These are phyloP conservation scores for Festucalex cinctus DNA, from an alignment of 2,113 vertebrate species.

Conservation along the genomic window DNA sequence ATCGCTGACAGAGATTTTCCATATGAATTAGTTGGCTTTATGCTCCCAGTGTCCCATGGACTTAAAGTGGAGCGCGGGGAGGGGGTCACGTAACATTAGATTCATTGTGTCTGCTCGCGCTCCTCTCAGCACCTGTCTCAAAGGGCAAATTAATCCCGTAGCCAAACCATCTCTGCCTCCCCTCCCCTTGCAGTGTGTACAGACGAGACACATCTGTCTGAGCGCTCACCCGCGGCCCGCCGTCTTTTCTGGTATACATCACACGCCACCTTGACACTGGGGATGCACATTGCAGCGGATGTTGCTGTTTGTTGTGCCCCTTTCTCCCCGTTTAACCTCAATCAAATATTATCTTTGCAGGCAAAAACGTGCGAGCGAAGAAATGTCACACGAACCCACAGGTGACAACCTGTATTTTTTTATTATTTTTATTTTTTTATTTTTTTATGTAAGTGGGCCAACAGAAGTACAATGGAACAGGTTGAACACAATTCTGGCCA, in stretches of 20 bases:
- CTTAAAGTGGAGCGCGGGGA: constrained; percentile 8
- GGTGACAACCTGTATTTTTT: neutral
- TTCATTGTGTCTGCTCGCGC: constrained; percentile 61
- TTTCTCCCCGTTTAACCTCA: constrained; percentile 24
- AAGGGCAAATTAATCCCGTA: constrained; percentile 57
- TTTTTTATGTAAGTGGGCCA: neutral
- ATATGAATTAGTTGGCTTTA: constrained; percentile 40
- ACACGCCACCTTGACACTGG: constrained; percentile 30
- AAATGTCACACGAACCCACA: neutral
- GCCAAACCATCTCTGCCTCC: constrained; percentile 25
- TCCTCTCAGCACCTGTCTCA: constrained; percentile 62
- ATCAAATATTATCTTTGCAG: constrained; percentile 27
- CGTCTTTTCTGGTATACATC: constrained; percentile 49
- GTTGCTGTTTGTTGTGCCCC: constrained; percentile 3
- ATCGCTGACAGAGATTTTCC: constrained; percentile 61
- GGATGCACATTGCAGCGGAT: constrained; percentile 25
- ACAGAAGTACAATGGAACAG: neutral
- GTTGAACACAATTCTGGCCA: neutral
- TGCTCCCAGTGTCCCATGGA: constrained; percentile 30
- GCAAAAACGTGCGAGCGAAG: constrained; percentile 2
- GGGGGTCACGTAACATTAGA: constrained; percentile 58
- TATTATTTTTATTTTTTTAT: neutral
- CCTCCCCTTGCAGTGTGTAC: constrained; percentile 25
- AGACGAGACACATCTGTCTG: constrained; percentile 65
- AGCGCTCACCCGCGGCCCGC: constrained; percentile 37